These are phyloP conservation scores for Drosophila ogumai DNA, from an alignment of 1,140 invertebrate species.

Conservation along the genomic window DNA sequence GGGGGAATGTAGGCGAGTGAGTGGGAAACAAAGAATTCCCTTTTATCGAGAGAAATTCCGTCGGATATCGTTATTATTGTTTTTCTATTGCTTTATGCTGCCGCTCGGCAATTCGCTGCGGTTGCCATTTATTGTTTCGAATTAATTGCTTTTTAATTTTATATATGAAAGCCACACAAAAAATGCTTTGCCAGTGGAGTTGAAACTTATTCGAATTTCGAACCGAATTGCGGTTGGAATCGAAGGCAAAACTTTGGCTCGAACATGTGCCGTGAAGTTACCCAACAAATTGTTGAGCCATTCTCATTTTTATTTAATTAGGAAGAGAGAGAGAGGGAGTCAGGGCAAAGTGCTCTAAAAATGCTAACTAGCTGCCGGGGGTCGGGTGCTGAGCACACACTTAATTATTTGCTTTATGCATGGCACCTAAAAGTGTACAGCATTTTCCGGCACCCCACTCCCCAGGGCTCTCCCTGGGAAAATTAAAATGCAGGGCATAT, in stretches of 20 bases:
- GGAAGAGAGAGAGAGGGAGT: constrained; percentile 12
- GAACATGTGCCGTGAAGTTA: constrained; percentile 55
- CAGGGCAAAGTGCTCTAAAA: constrained; percentile 54
- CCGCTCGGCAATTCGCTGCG: constrained; percentile 47
- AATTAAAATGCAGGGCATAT: constrained; percentile 81
- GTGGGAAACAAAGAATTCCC: constrained; percentile 37
- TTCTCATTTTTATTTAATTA: constrained; percentile 80
- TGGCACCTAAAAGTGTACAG: constrained; percentile 72
- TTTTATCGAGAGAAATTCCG: constrained; percentile 65
- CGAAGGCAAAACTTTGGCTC: constrained; percentile 17
- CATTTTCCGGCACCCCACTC: constrained; percentile 7
- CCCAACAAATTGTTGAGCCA: constrained; percentile 67
- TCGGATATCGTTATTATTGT: constrained; percentile 48
- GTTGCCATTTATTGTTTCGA: constrained; percentile 67
- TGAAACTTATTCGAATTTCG: constrained; percentile 3
- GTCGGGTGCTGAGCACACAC: constrained; percentile 50
- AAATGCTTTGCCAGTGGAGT: constrained; percentile 22
- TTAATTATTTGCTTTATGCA: constrained; percentile 83
- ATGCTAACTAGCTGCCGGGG: constrained; percentile 74
- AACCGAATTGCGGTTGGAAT: constrained; percentile 17
- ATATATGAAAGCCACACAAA: constrained; percentile 60
- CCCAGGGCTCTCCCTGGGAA: constrained; percentile 24
- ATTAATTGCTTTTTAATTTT: constrained; percentile 83
- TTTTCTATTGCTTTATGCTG: constrained; percentile 54
- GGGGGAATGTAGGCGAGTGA: constrained; percentile 19